These are phyloP conservation scores for Rutilus rutilus DNA, from an alignment of 2,113 vertebrate species.

Conservation along the genomic window DNA sequence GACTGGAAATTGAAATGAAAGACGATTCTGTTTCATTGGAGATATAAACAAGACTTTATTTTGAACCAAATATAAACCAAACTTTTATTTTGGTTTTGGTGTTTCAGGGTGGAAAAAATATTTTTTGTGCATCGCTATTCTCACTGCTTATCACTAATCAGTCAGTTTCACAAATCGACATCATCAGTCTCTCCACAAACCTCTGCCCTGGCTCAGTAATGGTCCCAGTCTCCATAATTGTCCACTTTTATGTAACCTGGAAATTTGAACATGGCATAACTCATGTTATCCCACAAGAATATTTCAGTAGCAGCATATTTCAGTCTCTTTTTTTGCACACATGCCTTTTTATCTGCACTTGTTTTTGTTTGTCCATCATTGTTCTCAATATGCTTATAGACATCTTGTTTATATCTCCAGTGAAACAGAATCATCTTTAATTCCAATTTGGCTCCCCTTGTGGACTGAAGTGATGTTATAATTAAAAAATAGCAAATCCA, in stretches of 20 bases:
- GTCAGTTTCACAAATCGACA: not conserved
- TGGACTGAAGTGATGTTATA: not conserved
- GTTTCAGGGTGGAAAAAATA: not conserved
- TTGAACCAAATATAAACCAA: no score
- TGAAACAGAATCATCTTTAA: not conserved
- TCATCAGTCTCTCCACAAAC: not conserved
- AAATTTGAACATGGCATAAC: constrained; percentile 5
- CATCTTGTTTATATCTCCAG: not conserved
- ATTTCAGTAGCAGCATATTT: not conserved
- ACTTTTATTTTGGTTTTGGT: not conserved
- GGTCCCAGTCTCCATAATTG: constrained; percentile 9
- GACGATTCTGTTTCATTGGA: no score
- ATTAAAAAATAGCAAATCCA: not conserved
- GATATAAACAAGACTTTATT: no score
- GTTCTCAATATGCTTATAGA: not conserved
- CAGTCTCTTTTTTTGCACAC: not conserved
- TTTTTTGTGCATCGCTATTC: not conserved
- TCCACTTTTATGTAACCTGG: constrained; percentile 6
- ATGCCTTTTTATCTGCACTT: not conserved
- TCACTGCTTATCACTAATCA: not conserved
- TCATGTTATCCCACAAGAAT: not conserved
- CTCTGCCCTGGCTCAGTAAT: constrained; percentile 15
- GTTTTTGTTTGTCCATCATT: not conserved
- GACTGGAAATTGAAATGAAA: no score
- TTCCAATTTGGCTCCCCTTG: not conserved